A percentile compares a stretch with the other conserved stretches of the same genome.
These are phyloP conservation scores for Heloderma charlesbogerti DNA, from an alignment of 2,113 vertebrate genomes.

Conservation along the genomic window DNA sequence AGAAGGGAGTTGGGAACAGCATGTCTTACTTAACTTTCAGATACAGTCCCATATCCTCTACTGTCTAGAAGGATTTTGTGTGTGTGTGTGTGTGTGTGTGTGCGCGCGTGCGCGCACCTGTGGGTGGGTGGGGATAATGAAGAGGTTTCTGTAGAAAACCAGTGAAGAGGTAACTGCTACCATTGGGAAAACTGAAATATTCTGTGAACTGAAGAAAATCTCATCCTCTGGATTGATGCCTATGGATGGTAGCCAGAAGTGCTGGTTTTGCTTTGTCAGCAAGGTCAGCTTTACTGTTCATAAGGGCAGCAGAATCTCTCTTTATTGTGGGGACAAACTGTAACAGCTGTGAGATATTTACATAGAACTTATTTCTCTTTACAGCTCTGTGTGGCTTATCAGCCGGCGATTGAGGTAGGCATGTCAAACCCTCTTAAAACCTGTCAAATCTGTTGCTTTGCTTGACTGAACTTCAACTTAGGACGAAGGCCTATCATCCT, in stretches of 20 bases:
- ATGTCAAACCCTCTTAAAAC: slow-evolving; percentile 50
- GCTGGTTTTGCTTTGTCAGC: neutral
- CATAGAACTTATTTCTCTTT: neutral
- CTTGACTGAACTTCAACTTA: slow-evolving; percentile 61
- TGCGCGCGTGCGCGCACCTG: too few relatives aligned
- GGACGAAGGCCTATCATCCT: slow-evolving; percentile 53
- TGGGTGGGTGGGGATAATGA: too few relatives aligned
- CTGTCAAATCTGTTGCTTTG: slow-evolving; percentile 54
- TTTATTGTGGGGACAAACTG: neutral
- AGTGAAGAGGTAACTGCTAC: neutral
- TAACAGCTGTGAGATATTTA: neutral
- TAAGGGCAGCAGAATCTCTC: neutral
- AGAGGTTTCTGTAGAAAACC: neutral
- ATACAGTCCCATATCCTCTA: neutral
- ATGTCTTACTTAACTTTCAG: neutral
- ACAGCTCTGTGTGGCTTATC: slow-evolving; percentile 24
- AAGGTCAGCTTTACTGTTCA: neutral
- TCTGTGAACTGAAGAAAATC: neutral
- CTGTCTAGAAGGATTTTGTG: too few relatives aligned
- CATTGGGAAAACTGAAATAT: neutral
- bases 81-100: too few relatives aligned
- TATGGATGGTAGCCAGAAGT: neutral
- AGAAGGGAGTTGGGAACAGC: neutral
- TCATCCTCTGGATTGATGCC: neutral
- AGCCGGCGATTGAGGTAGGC: slow-evolving; percentile 49